Base-by-base conservation (phyloP, 1,140 invertebrate genomes). In the Periplaneta americana region DNA sequence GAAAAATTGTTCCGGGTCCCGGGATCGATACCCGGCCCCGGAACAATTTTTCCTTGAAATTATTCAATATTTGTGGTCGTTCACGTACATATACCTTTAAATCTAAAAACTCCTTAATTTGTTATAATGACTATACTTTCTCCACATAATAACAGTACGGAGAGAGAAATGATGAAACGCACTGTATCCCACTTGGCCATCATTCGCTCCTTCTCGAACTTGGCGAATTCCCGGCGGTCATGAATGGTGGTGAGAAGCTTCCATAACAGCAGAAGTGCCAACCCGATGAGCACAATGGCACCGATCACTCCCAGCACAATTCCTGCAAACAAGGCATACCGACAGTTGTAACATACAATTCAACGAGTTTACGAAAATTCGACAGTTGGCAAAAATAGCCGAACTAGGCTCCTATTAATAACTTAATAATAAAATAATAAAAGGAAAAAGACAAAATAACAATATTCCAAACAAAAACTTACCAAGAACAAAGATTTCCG, bases 221-320 rank as follows among this genome's bases (percentile, higher is more conserved):
- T 95, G 15, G 98, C 98, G 88, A 98, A 99, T 88, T 99, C 98
- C 82, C 96, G 89, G 78, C 97, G 91, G 88, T 99, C 98, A 85
- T 99, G 97, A 82, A 99, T 96, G 32, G 96, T 97, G 6, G 98
- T 99, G 1, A 98, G 91, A 80, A 99, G 91, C 90, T 99, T 99
- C 98, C 98, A 99, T 78, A 99, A 91, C 80, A 99, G 89, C 18
- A 99, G 89, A 35, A 99, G 89, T 31, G 97, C 93, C 66, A 99
- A 87, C 10, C 98, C 98, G 83, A 98, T 92, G 34, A 95, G 88
- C 2, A 95, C 96, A 84, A 99, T 98, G 10, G 98, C 98, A 2
- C 96, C 96, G 83, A 99, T 98, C 9, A 99, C 97, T 37, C 97
- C 97, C 57, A 99, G 89, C 11, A 99, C 95, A 85, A 99, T 98